These are phyloP conservation scores for Solea solea DNA, from an alignment of 2,113 vertebrate genomes.

Conservation along the genomic window DNA sequence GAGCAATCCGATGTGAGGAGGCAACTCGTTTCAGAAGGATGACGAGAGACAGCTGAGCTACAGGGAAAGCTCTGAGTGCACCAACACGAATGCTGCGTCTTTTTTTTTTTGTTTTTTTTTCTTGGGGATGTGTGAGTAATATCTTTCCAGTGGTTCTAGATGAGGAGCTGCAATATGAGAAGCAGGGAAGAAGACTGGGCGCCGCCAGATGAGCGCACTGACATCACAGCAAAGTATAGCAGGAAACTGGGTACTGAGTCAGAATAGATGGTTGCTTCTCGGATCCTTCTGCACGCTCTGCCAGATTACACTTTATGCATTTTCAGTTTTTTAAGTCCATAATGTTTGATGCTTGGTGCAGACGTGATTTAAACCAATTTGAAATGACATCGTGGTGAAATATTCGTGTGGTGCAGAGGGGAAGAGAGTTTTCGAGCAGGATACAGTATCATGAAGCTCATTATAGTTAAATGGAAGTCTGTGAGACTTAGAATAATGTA, in stretches of 20 bases:
- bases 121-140: constrained; percentile 57
- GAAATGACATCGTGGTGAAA: not conserved
- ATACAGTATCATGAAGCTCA: not conserved
- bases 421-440: not conserved
- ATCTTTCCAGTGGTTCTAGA: constrained; percentile 55
- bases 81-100: constrained; percentile 41
- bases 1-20: constrained; percentile 58
- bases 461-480: not conserved
- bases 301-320: not conserved
- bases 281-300: constrained; percentile 3
- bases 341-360: not conserved
- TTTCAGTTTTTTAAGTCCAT: not conserved
- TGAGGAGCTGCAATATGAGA: constrained; percentile 69
- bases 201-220: constrained; percentile 54
- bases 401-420: not conserved
- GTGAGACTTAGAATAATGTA: not conserved
- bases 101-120: constrained; percentile 22
- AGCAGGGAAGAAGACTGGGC: constrained; percentile 54
- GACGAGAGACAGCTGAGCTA: constrained; percentile 47
- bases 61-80: constrained; percentile 55
- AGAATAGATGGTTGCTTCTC: constrained; percentile 24
- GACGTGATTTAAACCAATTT: too few species aligned
- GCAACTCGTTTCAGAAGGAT: constrained; percentile 59
- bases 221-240: constrained; percentile 47
- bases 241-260: constrained; percentile 44